Evolutionary conservation across 2,888 invertebrate species (phyloP), one percentile per base, ranked within the genome.

Genomic region (Uloborus plumipes): DNA sequence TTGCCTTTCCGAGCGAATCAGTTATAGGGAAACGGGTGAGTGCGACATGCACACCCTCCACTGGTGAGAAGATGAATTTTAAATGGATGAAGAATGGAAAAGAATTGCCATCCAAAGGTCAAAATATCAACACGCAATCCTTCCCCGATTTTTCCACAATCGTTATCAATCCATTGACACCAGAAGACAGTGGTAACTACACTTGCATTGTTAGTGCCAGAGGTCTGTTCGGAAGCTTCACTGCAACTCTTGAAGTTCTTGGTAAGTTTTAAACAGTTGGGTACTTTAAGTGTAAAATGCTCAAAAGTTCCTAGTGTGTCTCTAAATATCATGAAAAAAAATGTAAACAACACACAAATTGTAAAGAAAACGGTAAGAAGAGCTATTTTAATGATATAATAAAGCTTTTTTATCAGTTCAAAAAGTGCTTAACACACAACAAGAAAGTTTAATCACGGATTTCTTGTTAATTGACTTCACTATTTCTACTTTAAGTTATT

Each of bases 151-250:
- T 14, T 9, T 83, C 83, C 2, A 67, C 13, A 18, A n/a, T 83
- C 4, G 71, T 77, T 1, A 77, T 83, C 13, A 71, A 76, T 51
- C 73, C 83, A 11, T 26, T 83, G 6, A 55, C 47, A 0, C 15
- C 18, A 18, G 83, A 83, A 15, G 83, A 83, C 39, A 73, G 61
- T 47, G 83, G 83, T 1, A 83, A 83, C 49, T 83, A 83, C 18
- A 83, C 83, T 7, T 83, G 83, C 22, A 58, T 69, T 16, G 83
- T 77, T 6, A 72, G 66, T 22, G 22, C 77, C 0, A 50, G 77
- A 39, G 73, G 76, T 11, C n/a, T 69, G 2, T 18, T 58, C 4
- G 83, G 59, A 47, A 77, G 73, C 15, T 83, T 47, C 26, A 83
- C 77, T 1, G 74, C 78, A 13, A 73, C 26, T 4, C 20, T 84